Evolutionary conservation across 2,113 vertebrate genomes (phyloP).

Genomic region (Tyto alba): DNA sequence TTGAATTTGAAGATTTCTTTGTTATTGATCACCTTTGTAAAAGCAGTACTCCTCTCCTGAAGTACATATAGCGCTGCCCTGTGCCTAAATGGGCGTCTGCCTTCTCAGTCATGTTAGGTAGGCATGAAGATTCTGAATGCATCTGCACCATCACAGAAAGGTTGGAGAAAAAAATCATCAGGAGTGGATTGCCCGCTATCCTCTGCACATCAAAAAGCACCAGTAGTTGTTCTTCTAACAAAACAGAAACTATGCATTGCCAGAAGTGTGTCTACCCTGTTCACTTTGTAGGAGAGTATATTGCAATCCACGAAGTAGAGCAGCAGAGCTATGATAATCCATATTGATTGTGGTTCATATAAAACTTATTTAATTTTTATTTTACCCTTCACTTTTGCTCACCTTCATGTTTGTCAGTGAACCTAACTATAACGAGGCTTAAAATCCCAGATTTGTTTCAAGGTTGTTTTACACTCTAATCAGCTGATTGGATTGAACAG

Average conservation of each 20-base stretch:
- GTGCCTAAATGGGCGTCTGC: background rate
- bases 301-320: background rate
- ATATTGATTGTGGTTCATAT: background rate
- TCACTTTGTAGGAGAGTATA: background rate
- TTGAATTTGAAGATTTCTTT: background rate
- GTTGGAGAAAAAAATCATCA: background rate
- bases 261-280: background rate
- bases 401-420: background rate
- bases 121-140: background rate
- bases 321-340: background rate
- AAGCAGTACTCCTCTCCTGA: background rate
- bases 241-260: background rate
- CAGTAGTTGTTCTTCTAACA: background rate
- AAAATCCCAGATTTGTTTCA: background rate
- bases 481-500: background rate
- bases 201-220: background rate
- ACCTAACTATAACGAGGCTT: background rate
- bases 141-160: background rate
- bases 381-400: background rate
- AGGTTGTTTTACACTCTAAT: background rate
- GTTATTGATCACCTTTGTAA: background rate
- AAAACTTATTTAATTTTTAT: background rate
- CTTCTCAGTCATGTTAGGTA: background rate
- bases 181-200: background rate
- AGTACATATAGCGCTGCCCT: fast-evolving